phyloP scores from a whole-genome alignment of 2,113 vertebrate species.

The Apteryx owenii region DNA sequence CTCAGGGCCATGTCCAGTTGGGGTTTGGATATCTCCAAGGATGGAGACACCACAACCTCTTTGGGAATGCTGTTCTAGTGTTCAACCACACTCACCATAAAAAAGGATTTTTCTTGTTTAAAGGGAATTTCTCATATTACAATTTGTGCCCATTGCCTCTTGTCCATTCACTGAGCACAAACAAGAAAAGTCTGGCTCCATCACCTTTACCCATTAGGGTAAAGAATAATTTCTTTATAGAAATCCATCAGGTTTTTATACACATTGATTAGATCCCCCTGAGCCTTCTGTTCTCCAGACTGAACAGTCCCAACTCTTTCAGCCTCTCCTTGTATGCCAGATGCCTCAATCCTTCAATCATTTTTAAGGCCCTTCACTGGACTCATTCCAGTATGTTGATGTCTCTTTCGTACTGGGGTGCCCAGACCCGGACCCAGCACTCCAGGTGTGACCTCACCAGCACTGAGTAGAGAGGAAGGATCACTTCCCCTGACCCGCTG shows the following conservation, averaged over 20 bases:
- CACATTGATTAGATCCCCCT: background rate
- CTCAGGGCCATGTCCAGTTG: background rate
- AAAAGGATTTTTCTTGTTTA: background rate
- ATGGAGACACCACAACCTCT: background rate
- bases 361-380: background rate
- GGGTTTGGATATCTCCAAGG: background rate
- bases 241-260: background rate
- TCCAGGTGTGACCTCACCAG: background rate
- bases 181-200: background rate
- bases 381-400: background rate
- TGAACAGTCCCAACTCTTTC: background rate
- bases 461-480: background rate
- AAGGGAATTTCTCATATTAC: background rate
- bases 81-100: background rate
- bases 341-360: background rate
- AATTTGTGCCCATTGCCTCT: background rate
- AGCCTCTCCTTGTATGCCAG: background rate
- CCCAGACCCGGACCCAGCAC: background rate
- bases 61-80: background rate
- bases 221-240: no score
- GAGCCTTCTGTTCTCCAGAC: background rate
- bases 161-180: background rate
- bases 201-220: no score
- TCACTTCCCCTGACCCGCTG: accelerated
- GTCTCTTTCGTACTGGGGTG: background rate